Base-by-base conservation (phyloP, 2,888 invertebrate genomes). In the Cephus spinipes region DNA sequence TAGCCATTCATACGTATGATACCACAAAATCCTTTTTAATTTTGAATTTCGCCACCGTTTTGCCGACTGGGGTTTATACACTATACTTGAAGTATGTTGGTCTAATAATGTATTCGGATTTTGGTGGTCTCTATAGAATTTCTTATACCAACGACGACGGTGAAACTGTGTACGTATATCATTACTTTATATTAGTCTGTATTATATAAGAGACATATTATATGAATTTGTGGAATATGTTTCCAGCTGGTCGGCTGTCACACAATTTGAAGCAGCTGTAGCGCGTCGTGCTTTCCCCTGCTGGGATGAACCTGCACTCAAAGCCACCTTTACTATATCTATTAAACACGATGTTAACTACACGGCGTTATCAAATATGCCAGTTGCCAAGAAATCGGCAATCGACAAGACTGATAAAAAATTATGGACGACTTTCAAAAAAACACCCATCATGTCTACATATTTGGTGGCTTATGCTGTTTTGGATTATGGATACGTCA, bases 401-500 rank as follows among this genome's bases (percentile, higher is more conserved):
- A 76, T 79, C 36, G 73, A 78, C 69, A 33, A 34, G 0, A 40
- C 15, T 32, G 80, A 81, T 79, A 82, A 79, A n/a, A 81, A 82
- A 79, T 69, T 77, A 15, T 82, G 80, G 82, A 84, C 84, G 11
- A 74, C 68, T 32, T 98, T 97, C 91, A 95, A 95, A 86, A 95
- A 95, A 76, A 97, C 98, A 1, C 98, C 98, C 1, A 93, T 97
- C 80, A 99, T 99, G 98, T 97, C 98, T 11, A 98, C 98, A 0
- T 99, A 99, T 90, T 93, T 99, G 82, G 96, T 99, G 77, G 98
- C 98, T 0, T 96, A 97, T 73, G 97, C 98, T 11, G 96, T 99
- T 4, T 99, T 99, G 40, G 98, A 99, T 92, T 98, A 97, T 91
- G 98, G 99, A 90, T 97, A 95, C 92, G 95, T 99, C 2, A 98